These are phyloP conservation scores for Platalea minor DNA, from an alignment of 2,797 vertebrate genomes.

Conservation along the genomic window DNA sequence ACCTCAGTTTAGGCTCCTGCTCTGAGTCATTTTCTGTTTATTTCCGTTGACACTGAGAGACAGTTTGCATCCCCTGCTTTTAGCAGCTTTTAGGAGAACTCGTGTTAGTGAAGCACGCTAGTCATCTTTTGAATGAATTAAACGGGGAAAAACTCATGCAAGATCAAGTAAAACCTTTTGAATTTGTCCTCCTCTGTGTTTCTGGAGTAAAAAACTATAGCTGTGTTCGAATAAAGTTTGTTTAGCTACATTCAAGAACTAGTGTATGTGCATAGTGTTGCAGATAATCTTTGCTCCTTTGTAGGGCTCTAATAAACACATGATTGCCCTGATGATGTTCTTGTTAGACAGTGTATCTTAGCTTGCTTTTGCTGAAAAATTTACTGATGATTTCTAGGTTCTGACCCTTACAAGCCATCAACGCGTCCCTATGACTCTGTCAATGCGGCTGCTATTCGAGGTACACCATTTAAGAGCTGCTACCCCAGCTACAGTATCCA, in stretches of 20 bases:
- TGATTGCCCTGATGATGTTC: neutral
- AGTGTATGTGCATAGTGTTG: neutral
- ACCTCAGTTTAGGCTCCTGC: neutral
- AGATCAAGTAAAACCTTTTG: neutral
- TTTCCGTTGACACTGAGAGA: neutral
- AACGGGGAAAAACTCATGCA: neutral
- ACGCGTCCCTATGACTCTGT: conserved; percentile 75
- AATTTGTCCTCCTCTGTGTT: neutral
- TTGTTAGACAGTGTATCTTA: neutral
- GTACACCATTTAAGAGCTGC: conserved; percentile 79
- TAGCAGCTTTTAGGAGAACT: neutral
- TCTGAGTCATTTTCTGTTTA: neutral
- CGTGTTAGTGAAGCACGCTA: neutral
- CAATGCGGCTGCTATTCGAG: conserved; percentile 86
- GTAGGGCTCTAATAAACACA: neutral
- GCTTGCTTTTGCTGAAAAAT: neutral
- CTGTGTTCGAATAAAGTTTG: neutral
- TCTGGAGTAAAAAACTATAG: neutral
- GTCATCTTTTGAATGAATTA: neutral
- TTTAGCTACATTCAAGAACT: neutral
- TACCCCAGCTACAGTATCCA: conserved; percentile 81
- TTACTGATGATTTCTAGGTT: conserved; percentile 65
- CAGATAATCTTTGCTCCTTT: neutral
- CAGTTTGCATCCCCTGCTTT: neutral
- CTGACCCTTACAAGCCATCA: conserved; percentile 85